Base-by-base conservation (phyloP, 2,888 invertebrate genomes). In the Nysson spinosus region DNA sequence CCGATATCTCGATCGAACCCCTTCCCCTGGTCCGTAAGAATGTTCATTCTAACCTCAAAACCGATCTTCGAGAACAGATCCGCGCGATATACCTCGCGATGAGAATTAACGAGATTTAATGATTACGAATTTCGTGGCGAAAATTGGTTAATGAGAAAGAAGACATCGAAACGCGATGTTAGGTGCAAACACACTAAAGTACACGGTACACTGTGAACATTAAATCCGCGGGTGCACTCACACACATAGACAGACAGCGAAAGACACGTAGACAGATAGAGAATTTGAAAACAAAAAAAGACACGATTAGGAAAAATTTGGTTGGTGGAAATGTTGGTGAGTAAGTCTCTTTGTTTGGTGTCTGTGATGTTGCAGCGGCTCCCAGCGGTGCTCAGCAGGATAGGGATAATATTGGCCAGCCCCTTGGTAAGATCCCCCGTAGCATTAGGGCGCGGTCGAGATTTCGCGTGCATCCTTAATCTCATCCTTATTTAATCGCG, bases 341-440 rank as follows among this genome's bases (percentile, higher is more conserved):
- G 86, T 86, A 86, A 86, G 86, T 83, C 80, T 86, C 83, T 86
- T 86, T 86, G 86, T 86, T 86, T 87, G 86, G 86, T 86, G 85
- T 87, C 85, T 87, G 85, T 87, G 85, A 86, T 87, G 86, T 87
- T 94, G 89, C 95, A 95, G 95, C 95, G 95, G 91, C 94, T 95
- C 91, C 95, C 95, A 91, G 95, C 95, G 92, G 95, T 95, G 90
- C 94, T 95, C 92, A 95, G 94, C 94, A 93, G 95, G 93, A 95
- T 95, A 93, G 95, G 95, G 93, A 94, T 95, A 90, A 94, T 95
- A 92, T 94, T 95, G 93, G 95, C 95, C 93, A 95, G 94, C 93
- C 95, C 95, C 90, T 92, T 95, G 95, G 95, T 95, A 95, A 95
- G 95, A 87, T 78, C 81, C 80, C 83, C 80, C 78, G 81, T 80